These are phyloP conservation scores for Cosmia trapezina DNA, from an alignment of 2,888 invertebrate species.

Conservation along the genomic window DNA sequence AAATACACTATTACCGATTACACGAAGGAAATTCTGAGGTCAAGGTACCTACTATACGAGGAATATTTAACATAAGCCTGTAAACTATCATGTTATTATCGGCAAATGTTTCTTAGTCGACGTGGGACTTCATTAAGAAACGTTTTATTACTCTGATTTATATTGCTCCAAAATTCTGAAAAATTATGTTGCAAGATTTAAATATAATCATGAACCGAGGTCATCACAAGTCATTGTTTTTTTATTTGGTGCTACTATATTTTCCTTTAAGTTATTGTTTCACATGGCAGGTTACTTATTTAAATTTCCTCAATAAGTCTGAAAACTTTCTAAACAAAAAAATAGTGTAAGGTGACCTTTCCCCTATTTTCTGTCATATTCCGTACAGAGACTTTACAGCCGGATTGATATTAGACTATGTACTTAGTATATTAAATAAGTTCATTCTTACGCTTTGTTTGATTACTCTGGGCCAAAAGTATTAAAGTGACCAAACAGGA, in stretches of 20 bases:
- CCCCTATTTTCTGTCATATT: background rate
- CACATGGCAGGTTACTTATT: no score
- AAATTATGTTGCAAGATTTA: background rate
- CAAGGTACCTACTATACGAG: conserved; percentile 52
- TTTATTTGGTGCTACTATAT: background rate
- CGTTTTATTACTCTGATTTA: conserved; percentile 2
- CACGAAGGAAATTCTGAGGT: conserved; percentile 65
- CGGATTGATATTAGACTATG: background rate
- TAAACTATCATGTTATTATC: conserved; percentile 48
- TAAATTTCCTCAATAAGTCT: background rate
- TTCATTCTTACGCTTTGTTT: background rate
- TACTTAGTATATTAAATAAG: background rate
- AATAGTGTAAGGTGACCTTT: background rate
- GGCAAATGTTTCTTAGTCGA: conserved; percentile 26
- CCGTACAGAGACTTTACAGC: no score
- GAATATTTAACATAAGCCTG: conserved; percentile 58
- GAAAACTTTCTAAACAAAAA: no score
- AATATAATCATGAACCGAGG: background rate
- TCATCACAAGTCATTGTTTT: background rate
- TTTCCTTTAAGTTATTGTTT: background rate
- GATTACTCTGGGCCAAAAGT: background rate
- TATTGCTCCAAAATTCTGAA: conserved; percentile 4
- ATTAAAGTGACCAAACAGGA: no score
- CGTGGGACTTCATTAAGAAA: conserved; percentile 11
- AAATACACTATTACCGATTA: conserved; percentile 62